Base-by-base conservation (phyloP, 35 echinoderm and acorn worm species). In the Antedon bifida region DNA sequence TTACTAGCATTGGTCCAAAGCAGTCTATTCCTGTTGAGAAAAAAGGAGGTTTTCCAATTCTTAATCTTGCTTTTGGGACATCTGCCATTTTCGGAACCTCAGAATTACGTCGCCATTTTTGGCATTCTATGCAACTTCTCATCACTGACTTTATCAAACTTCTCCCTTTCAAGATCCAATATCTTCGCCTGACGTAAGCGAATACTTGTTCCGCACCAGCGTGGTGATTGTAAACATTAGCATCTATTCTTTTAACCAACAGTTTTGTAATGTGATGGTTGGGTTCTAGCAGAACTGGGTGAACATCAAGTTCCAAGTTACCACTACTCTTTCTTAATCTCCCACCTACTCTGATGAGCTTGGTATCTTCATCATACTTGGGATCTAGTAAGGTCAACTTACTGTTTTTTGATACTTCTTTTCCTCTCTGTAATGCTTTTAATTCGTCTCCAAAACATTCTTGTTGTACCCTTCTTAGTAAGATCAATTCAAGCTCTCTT, bases 1-100 rank as follows among this genome's bases (percentile, higher is more conserved):
- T 92, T 21, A 88, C 80, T 7, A 34, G 0, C 42, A 79, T 80
- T 0, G 90, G 90, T 30, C 90, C 90, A 35, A 85, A 92, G 73
- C 82, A 88, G 56, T 88, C 90, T 29, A 88, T 73, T 3, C 86
- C 86, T 13, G 86, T 88, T 0, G 77, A 87, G 51, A 34, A 82
- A 73, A 92, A 92, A 19, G 86, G 74, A 13, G 90, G 90, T 33
- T 82, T 79, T 21, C 83, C 46, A 23, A 82, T 32, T 30, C 81
- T 74, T 9, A 85, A 31, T 77, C 90, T 79, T 28, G 77, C 39
- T n/a, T 31, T 23, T 30, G 90, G 90, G 17, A 92, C 34, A 82
- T 88, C 90, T 14, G 75, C 90, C 90, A 85, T 88, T 31, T 74
- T 76, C 73, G 81, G 86, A 0, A 81, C 82, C 3, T 81, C 76